Evolutionary conservation across 1,140 invertebrate genomes (phyloP), one percentile per base, ranked within the genome.

Genomic region (Triops cancriformis): DNA sequence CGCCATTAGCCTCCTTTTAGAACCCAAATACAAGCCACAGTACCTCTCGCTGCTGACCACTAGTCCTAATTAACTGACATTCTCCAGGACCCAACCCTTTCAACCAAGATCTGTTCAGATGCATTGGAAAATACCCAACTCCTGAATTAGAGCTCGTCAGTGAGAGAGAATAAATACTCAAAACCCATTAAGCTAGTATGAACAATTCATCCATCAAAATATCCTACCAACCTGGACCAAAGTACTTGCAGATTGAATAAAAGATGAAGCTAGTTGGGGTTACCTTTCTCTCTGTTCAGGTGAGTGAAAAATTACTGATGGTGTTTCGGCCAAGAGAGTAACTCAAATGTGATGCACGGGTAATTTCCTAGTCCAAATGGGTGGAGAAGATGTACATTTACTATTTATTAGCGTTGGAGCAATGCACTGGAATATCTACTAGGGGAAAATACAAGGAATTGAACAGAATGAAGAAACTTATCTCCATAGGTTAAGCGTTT

Each of bases 1-100:
- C 51, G 51, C 51, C 51, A 64, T 64, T 64, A 64, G 51, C 51
- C 51, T 64, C 51, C n/a, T 64, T 45, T n/a, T 23, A 64, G 51
- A 64, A 37, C 31, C 51, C 51, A 64, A 64, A 64, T 64, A 64
- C 23, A 14, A 64, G 51, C 51, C 51, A 18, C 23, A 23, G 23
- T 23, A 64, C 51, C 14, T 23, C 51, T 23, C 23, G 18, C 51
- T 18, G 18, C 51, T 64, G 51, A 64, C 51, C 51, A 23, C 51
- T 3, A 64, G 23, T 18, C 51, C 51, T n/a, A 64, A 64, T 64
- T 64, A 64, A 64, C 51, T 64, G 51, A 5, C 10, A 5, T 23
- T n/a, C 51, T 64, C 14, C 23, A 6, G 10, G 51, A 23, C 51
- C 51, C 6, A 64, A 64, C 51, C 51, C 51, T 64, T 64, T 64